phyloP scores from a whole-genome alignment of 1,140 invertebrate genomes.

The Drosophila kanapiae region DNA sequence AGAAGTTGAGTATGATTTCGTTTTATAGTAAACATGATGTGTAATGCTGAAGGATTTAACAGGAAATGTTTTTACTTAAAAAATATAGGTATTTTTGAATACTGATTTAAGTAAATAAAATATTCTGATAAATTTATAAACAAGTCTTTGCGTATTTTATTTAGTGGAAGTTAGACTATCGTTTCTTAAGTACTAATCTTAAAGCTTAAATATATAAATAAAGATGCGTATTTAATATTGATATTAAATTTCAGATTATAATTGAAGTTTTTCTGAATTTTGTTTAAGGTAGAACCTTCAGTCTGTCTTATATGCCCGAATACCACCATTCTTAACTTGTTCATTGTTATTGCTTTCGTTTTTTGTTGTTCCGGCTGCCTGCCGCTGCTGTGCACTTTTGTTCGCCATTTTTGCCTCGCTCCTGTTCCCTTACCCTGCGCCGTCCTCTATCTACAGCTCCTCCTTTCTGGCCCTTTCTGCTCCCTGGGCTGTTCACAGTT shows the following conservation, averaged over 20 bases:
- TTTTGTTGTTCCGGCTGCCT: slow-evolving; percentile 21
- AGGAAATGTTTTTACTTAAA: accelerated
- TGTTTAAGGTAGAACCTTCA: slow-evolving; percentile 5
- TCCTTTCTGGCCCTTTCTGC: slow-evolving; percentile 9
- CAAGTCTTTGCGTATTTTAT: neutral
- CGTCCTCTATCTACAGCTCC: neutral
- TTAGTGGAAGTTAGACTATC: neutral
- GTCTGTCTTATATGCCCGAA: slow-evolving; percentile 2
- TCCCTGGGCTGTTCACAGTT: slow-evolving; percentile 41
- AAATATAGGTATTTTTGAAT: neutral
- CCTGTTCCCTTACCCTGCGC: neutral
- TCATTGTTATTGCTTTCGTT: slow-evolving; percentile 53
- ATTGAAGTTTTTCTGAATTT: neutral
- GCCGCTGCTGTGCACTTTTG: slow-evolving; percentile 68
- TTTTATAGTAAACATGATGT: neutral
- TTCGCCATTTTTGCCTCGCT: slow-evolving; percentile 67
- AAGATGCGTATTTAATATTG: no score
- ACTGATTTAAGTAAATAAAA: neutral
- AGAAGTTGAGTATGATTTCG: neutral
- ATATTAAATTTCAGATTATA: neutral
- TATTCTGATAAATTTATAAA: no score
- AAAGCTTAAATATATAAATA: no score
- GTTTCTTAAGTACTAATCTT: accelerated
- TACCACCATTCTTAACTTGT: slow-evolving; percentile 30
- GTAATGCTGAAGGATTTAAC: no score